Conservation (phyloP, 2,888 invertebrate genomes). For the Sinopyrophorus schimmeli region DNA sequence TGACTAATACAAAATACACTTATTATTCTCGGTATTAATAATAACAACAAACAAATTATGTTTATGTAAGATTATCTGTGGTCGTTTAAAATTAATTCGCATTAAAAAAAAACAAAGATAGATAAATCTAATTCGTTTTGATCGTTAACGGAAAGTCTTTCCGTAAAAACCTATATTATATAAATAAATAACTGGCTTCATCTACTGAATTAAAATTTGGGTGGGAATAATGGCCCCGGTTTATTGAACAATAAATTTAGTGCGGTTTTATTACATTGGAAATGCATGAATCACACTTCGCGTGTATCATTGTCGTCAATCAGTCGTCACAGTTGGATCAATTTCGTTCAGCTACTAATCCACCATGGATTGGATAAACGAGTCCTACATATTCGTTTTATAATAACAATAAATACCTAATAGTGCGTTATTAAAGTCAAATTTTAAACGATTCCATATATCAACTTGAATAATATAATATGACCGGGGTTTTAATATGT, state of each 20-base stretch:
- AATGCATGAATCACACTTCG: slow-evolving; percentile 43
- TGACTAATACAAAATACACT: slow-evolving; percentile 10
- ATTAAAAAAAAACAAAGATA: no score
- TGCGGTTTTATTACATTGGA: slow-evolving; percentile 39
- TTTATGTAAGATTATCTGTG: no score
- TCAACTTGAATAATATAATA: no score
- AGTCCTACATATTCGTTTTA: slow-evolving; percentile 33
- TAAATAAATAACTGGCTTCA: slow-evolving; percentile 33
- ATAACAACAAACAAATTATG: slow-evolving; percentile 6
- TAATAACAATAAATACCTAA: no score
- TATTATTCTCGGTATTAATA: slow-evolving; percentile 1
- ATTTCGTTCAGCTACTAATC: slow-evolving; percentile 41
- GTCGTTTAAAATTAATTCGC: no score
- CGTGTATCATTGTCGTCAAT: slow-evolving; percentile 53
- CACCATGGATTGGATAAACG: slow-evolving; percentile 45
- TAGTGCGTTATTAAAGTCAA: no score
- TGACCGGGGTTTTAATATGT: no score
- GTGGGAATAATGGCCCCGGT: slow-evolving; percentile 32
- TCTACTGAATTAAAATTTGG: slow-evolving; percentile 33
- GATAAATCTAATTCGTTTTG: background rate
- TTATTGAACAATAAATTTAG: slow-evolving; percentile 37
- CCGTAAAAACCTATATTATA: slow-evolving; percentile 33
- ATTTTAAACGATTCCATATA: no score
- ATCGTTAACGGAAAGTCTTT: slow-evolving; percentile 16
- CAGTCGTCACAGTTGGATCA: slow-evolving; percentile 49